Conservation (phyloP, 2,113 vertebrate genomes). For the Leucoraja erinaceus region DNA sequence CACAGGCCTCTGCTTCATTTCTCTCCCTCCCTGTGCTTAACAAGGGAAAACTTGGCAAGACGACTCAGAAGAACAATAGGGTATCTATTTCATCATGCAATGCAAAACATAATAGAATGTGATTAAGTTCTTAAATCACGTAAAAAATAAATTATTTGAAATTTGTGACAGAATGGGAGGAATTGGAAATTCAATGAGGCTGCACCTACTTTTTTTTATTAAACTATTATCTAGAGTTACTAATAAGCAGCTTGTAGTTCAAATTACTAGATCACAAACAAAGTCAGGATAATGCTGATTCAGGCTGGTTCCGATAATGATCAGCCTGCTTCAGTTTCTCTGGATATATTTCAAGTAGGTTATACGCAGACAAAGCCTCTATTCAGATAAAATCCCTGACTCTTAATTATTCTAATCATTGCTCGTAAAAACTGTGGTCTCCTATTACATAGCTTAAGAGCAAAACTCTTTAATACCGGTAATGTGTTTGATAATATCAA, state of each 20-base stretch:
- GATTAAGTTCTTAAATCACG: slow-evolving; percentile 34
- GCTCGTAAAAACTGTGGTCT: slow-evolving; percentile 46
- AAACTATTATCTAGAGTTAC: slow-evolving; percentile 63
- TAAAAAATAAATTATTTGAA: slow-evolving; percentile 19
- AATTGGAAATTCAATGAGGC: slow-evolving; percentile 30
- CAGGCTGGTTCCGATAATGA: slow-evolving; percentile 66
- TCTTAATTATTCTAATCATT: slow-evolving; percentile 59
- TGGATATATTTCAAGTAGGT: slow-evolving; percentile 68
- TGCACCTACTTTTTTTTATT: slow-evolving; percentile 46
- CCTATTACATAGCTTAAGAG: slow-evolving; percentile 34
- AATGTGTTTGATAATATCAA: slow-evolving; percentile 39
- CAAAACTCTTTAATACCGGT: slow-evolving; percentile 38
- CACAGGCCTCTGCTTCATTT: background rate
- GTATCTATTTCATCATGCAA: slow-evolving; percentile 49
- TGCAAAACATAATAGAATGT: slow-evolving; percentile 43
- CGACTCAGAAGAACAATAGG: slow-evolving; percentile 45
- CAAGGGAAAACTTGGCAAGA: slow-evolving; percentile 47
- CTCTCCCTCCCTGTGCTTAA: background rate
- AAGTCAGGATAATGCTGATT: slow-evolving; percentile 57
- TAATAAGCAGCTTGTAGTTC: slow-evolving; percentile 65
- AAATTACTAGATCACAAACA: slow-evolving; percentile 66
- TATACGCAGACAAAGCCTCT: slow-evolving; percentile 69
- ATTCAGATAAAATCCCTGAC: slow-evolving; percentile 61
- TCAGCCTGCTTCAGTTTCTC: slow-evolving; percentile 56
- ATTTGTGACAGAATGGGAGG: slow-evolving; percentile 38